These are phyloP conservation scores for Regulus satrapa DNA, from an alignment of 2,113 vertebrate species.

Conservation along the genomic window DNA sequence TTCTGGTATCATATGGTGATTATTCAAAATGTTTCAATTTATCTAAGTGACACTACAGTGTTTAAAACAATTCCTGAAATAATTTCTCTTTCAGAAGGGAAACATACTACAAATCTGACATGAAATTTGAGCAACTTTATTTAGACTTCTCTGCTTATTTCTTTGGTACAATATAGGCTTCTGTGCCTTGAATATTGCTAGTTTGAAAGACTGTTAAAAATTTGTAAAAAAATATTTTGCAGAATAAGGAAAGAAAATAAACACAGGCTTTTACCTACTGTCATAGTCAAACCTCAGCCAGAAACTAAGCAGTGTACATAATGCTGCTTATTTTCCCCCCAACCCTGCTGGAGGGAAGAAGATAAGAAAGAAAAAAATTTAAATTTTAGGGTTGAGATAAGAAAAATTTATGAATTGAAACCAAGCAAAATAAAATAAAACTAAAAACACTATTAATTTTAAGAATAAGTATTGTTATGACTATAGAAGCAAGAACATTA, in stretches of 20 bases:
- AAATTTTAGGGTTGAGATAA: not conserved
- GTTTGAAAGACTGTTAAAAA: not conserved
- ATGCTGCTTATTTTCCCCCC: not conserved
- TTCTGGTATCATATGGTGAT: not conserved
- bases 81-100: not conserved
- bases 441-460: fast-evolving
- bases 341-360: fast-evolving
- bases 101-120: not conserved
- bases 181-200: not conserved
- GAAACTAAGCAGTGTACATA: not conserved
- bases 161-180: not conserved
- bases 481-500: not conserved
- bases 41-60: not conserved
- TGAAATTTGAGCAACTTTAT: not conserved
- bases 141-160: not conserved
- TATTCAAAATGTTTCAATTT: constrained; percentile 16
- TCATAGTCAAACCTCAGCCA: not conserved
- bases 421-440: not conserved
- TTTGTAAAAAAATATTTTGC: not conserved
- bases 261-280: not conserved
- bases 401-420: not conserved
- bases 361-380: not conserved
- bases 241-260: not conserved
- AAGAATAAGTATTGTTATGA: not conserved
- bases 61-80: not conserved